These are phyloP conservation scores for Podabrus alpinus DNA, from an alignment of 2,888 invertebrate genomes.

Conservation along the genomic window DNA sequence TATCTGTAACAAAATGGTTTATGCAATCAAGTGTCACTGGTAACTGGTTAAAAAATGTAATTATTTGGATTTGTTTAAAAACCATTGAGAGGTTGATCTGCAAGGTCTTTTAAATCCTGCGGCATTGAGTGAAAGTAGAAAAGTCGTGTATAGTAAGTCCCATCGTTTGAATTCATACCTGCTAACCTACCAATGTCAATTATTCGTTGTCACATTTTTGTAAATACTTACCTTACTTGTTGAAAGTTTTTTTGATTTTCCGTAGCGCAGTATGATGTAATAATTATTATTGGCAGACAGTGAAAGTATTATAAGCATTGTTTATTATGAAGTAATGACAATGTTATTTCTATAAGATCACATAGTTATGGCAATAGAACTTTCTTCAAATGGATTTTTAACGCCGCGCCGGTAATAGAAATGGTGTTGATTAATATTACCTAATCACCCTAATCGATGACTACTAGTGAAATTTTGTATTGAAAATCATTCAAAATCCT, in stretches of 20 bases:
- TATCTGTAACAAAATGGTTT: not conserved
- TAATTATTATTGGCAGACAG: conserved; percentile 19
- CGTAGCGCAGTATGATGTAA: conserved; percentile 20
- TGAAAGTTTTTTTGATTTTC: not conserved
- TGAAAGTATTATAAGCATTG: conserved; percentile 19
- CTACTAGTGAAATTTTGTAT: not conserved
- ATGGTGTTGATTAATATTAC: conserved; percentile 1
- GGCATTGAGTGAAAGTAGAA: conserved; percentile 28
- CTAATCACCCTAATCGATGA: not conserved
- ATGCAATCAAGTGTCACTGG: conserved; percentile 18
- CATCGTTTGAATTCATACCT: conserved; percentile 1
- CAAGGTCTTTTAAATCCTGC: conserved; percentile 22
- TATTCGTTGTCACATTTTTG: conserved; percentile 8
- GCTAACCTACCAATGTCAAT: conserved; percentile 13
- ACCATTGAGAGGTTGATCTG: conserved; percentile 8
- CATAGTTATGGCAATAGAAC: not conserved
- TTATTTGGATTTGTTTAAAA: not conserved
- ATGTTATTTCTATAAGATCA: conserved; percentile 9
- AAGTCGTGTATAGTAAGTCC: conserved; percentile 12
- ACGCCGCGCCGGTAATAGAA: not conserved
- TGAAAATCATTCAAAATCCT: not conserved
- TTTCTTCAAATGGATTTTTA: conserved; percentile 1
- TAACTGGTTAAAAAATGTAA: conserved; percentile 16
- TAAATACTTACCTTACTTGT: not conserved
- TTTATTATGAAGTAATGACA: conserved; percentile 13